These are phyloP conservation scores for Hylomyscus alleni DNA, from an alignment of 2,797 vertebrate genomes.

Conservation along the genomic window DNA sequence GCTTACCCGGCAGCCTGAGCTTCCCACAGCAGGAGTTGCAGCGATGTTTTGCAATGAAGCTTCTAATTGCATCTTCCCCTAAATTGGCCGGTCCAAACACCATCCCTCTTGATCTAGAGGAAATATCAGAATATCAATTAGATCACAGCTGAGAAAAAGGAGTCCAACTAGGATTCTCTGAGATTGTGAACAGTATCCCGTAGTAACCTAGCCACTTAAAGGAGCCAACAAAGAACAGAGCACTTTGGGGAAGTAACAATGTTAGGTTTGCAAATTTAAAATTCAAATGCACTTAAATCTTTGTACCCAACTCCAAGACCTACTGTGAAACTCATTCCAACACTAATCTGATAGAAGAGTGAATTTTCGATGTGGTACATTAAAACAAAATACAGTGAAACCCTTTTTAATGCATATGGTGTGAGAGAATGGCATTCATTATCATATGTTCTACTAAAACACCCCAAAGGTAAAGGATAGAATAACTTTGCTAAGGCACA, in stretches of 20 bases:
- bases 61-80: conserved; percentile 93
- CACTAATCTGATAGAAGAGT: conserved; percentile 75
- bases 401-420: conserved; percentile 68
- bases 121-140: conserved; percentile 84
- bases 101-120: conserved; percentile 92
- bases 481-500: conserved; percentile 48
- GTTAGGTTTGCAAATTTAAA: conserved; percentile 84
- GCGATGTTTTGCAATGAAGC: conserved; percentile 95
- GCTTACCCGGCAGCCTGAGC: conserved; percentile 94
- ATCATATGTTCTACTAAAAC: conserved; percentile 69
- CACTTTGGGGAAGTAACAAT: conserved; percentile 79
- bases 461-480: conserved; percentile 64
- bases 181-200: conserved; percentile 80
- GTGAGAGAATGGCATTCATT: conserved; percentile 75
- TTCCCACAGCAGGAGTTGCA: conserved; percentile 94
- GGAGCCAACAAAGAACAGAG: conserved; percentile 76
- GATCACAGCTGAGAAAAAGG: conserved; percentile 75
- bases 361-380: conserved; percentile 53
- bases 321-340: conserved; percentile 82
- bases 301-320: conserved; percentile 79
- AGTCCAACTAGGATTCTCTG: conserved; percentile 78
- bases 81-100: conserved; percentile 97
- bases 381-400: conserved; percentile 66
- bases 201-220: conserved; percentile 81
- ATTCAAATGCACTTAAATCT: conserved; percentile 85